Base-by-base conservation (phyloP, 2,888 invertebrate species). In the Cerastoderma edule region DNA sequence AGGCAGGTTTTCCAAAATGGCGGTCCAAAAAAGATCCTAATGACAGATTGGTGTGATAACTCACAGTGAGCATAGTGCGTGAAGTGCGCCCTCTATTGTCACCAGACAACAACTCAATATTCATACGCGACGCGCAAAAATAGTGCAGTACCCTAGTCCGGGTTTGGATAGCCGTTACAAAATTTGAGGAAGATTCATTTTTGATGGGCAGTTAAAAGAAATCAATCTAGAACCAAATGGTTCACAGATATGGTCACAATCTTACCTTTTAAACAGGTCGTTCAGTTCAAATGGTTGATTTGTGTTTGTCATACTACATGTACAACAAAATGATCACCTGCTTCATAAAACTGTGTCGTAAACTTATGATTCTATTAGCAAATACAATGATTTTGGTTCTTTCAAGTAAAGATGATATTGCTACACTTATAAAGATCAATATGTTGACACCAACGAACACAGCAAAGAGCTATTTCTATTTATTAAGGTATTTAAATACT, bases 41-140 rank as follows among this genome's bases (percentile, higher is more conserved):
- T 57, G 57, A 16, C 32, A 57, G 57, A 57, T n/a, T 32, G 1
- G 32, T 32, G 57, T 32, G 57, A 57, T 57, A 57, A 19, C 57
- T 57, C 3, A 32, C 4, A 32, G 32, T 32, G 57, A 57, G 57
- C 57, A 57, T n/a, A 8, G 57, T 57, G 57, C 57, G 57, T 57
- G 60, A 60, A 60, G 39, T 35, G 60, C 60, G 60, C 39, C 60
- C 60, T 60, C 60, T 39, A 60, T 60, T 60, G 60, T 60, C 39
- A 60, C 60, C 33, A 60, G 35, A 60, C 60, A 22, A 60, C 60
- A 39, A 50, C 50, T 1, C 22, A 10, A 30, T 27, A 30, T 56
- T 28, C 28, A 56, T 56, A 56, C 30, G 28, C 30, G 30, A 30
- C 56, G 30, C 24, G n/a, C 13, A 27, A 56, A 27, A 8, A 28